Conservation (phyloP, 23 tunicate genomes). For the Styela clava region DNA sequence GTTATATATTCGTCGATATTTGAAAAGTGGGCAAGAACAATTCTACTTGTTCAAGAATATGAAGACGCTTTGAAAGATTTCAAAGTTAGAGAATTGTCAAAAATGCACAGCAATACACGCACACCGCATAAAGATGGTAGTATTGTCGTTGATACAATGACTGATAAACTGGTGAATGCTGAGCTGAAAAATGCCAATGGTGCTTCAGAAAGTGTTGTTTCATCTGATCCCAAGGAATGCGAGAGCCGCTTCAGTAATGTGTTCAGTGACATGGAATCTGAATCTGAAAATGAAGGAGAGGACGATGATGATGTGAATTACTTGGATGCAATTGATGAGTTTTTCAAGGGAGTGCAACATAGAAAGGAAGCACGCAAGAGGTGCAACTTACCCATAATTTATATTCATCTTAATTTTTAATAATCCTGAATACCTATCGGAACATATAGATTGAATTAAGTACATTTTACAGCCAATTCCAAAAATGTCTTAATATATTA, state of each 20-base stretch:
- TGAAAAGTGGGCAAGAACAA: constrained; percentile 70
- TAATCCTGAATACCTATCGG: no score
- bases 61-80: constrained; percentile 39
- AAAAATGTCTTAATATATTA: no score
- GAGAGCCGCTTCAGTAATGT: constrained; percentile 37
- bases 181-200: background rate
- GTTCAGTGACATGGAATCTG: constrained; percentile 75
- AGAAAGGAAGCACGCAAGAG: constrained; percentile 31
- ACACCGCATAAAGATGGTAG: background rate
- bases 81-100: background rate
- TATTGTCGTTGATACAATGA: background rate
- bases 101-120: no score
- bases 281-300: constrained; percentile 37
- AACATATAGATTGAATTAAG: no score
- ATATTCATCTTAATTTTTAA: no score
- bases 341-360: constrained; percentile 37
- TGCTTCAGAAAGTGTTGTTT: background rate
- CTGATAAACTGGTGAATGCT: no score
- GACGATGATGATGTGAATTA: constrained; percentile 54
- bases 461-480: no score
- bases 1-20: constrained; percentile 66
- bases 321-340: constrained; percentile 31
- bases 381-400: no score
- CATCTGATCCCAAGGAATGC: constrained; percentile 1
- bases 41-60: constrained; percentile 49